Percentiles rank a stretch among this genome's conserved stretches.
phyloP scores from a whole-genome alignment of 2,888 invertebrate species.

The Oscheius onirici region DNA sequence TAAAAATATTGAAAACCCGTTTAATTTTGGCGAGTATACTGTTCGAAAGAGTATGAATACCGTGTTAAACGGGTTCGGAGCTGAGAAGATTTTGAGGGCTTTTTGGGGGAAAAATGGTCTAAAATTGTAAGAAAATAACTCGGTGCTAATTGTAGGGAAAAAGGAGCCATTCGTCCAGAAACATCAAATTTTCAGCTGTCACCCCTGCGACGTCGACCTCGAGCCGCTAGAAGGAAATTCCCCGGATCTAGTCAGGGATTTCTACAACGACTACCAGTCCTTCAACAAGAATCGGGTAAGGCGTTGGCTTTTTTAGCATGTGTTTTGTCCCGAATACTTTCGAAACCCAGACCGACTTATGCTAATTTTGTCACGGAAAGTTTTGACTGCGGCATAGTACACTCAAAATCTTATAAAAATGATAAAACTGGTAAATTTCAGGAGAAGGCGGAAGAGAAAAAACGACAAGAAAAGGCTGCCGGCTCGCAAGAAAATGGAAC shows the following conservation, averaged over 20 bases:
- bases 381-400: neutral
- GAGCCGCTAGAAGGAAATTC: constrained; percentile 16
- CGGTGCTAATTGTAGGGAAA: too few species aligned
- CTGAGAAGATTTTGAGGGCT: too few species aligned
- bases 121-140: too few species aligned
- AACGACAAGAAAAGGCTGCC: neutral
- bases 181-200: constrained; percentile 28
- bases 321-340: neutral
- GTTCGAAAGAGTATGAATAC: too few species aligned
- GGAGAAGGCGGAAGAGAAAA: constrained; percentile 9
- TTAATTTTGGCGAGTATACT: too few species aligned
- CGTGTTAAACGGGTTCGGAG: too few species aligned
- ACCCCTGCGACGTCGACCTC: constrained; percentile 31
- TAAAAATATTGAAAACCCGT: too few species aligned
- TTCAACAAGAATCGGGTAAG: constrained; percentile 26
- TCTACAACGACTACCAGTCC: constrained; percentile 30
- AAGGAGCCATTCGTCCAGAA: too few species aligned
- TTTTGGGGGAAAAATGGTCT: too few species aligned
- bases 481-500: too few species aligned
- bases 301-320: neutral
- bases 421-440: neutral
- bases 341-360: neutral
- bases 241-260: constrained; percentile 13
- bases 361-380: neutral
- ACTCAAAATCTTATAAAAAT: neutral